Percentiles rank a stretch among this genome's conserved stretches.
These are phyloP conservation scores for Nothoprocta perdicaria DNA, from an alignment of 2,113 vertebrate species.

Conservation along the genomic window DNA sequence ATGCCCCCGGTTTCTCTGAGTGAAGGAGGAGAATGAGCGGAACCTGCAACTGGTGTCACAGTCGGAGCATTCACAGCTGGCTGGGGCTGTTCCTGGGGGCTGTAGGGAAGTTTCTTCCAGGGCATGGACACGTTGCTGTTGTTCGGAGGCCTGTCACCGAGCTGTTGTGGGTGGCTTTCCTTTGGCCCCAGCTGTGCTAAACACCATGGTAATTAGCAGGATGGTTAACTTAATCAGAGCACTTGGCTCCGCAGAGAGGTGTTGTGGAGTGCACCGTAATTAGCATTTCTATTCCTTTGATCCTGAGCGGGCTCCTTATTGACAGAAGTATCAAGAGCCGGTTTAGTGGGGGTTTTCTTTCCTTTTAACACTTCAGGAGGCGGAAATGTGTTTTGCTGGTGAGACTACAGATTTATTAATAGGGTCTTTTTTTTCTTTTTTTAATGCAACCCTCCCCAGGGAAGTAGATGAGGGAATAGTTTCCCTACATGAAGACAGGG, in stretches of 20 bases:
- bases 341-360: not conserved
- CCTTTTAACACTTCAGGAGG: slow-evolving; percentile 57
- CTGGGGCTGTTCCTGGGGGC: not conserved
- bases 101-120: not conserved
- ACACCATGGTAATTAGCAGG: slow-evolving; percentile 51
- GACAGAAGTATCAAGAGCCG: slow-evolving; percentile 61
- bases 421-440: not conserved
- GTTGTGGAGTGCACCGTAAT: slow-evolving; percentile 56
- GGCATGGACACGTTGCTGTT: not conserved
- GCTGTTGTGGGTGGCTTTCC: slow-evolving; percentile 41
- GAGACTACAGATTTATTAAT: slow-evolving; percentile 25
- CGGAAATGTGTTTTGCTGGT: slow-evolving; percentile 17
- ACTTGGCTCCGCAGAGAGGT: slow-evolving; percentile 53
- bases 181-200: slow-evolving; percentile 69
- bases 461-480: not conserved
- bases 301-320: slow-evolving; percentile 56
- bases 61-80: not conserved
- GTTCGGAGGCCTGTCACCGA: not conserved
- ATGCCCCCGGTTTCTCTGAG: not conserved
- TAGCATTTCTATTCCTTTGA: slow-evolving; percentile 70
- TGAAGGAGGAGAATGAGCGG: not conserved
- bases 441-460: not conserved
- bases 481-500: not conserved
- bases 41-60: not conserved
- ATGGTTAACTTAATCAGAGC: slow-evolving; percentile 69